Evolutionary conservation across 1,140 invertebrate species (phyloP), one percentile per base, ranked within the genome.

Genomic region (Chionoecetes opilio): DNA sequence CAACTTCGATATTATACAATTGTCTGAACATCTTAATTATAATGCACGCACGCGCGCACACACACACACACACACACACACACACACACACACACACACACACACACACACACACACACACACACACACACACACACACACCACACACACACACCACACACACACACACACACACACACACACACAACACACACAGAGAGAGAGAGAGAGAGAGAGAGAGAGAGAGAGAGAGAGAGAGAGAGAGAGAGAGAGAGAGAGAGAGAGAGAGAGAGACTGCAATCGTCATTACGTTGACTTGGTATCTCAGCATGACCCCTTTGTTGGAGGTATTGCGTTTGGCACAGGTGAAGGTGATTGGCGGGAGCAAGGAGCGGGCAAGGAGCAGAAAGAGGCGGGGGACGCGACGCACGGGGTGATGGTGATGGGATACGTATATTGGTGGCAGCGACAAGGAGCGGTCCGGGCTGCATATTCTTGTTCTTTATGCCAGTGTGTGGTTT

Each of bases 41-140:
- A n/a, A n/a, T n/a, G n/a, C 53, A 63, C 53, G 26, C 53, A 63
- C 29, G 32, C 34, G 8, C 29, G 8, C 21, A 34, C 31, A 89
- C 37, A 38, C 29, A 38, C 37, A 89, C 32, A 89, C 26, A 41
- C 14, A 38, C 37, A 38, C 29, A 89, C n/a, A 89, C 29, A 38
- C n/a, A 21, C 41, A 89, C 26, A 38, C 41, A 38, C 63, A 53
- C 46, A 53, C 46, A 53, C 11, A 75, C 8, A 91, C 53, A 91
- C 32, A 91, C 32, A 91, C 32, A 91, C 41, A 91, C 53, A 75
- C 38, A 91, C 38, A 91, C 11, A 91, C 11, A 91, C 38, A 91
- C 38, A 63, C 38, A 63, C 31, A 41, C 89, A n/a, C 38, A n/a
- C 41, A 63, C 29, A 31, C 89, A 63, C n/a, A n/a, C n/a, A n/a